Conservation (phyloP, 2,113 vertebrate species). For the Ifrita kowaldi region DNA sequence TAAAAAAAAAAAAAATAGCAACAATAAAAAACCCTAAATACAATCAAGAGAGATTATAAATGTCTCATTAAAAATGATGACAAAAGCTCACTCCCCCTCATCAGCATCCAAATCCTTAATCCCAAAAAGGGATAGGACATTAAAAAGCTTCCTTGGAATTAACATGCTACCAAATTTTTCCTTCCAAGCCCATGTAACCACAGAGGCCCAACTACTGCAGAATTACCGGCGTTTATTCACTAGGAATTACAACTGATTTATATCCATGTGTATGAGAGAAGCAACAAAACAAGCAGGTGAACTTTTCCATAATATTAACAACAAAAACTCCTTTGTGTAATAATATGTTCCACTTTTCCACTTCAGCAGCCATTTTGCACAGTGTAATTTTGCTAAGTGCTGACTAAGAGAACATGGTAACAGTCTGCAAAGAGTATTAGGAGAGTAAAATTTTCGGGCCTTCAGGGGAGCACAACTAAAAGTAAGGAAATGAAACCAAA, state of each 20-base stretch:
- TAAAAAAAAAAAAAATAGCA: neutral
- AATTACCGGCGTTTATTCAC: neutral
- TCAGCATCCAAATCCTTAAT: neutral
- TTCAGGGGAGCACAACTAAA: neutral
- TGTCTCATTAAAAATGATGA: constrained; percentile 2
- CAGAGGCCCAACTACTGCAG: neutral
- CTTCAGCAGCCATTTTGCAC: neutral
- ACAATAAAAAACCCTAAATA: constrained; percentile 19
- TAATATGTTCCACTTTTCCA: neutral
- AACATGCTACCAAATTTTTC: neutral
- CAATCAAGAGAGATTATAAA: constrained; percentile 25
- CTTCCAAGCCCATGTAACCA: neutral
- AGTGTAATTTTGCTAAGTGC: neutral
- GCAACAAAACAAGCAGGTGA: neutral
- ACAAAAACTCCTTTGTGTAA: neutral
- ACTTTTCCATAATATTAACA: neutral
- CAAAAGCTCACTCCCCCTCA: constrained; percentile 10
- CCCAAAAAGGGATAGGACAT: neutral
- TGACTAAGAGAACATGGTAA: neutral
- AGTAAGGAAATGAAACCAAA: neutral
- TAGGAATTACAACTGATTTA: neutral
- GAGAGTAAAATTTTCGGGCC: neutral
- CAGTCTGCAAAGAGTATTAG: neutral
- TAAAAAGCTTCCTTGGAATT: neutral
- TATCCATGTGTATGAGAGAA: neutral